Evolutionary conservation across 2,113 vertebrate genomes (phyloP).

Genomic region (Phaethon lepturus): DNA sequence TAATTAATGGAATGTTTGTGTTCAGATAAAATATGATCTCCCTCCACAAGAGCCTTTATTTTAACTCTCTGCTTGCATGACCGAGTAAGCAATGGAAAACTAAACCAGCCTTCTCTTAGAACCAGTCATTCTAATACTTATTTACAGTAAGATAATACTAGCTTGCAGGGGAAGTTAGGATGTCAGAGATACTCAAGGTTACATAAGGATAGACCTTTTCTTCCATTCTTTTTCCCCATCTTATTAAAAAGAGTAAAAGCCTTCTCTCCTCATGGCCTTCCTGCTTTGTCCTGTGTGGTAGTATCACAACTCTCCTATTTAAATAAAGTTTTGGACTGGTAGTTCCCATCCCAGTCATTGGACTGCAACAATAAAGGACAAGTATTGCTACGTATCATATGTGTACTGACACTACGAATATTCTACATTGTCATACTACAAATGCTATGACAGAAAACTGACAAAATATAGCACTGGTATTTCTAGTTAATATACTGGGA

Average conservation of each 20-base stretch:
- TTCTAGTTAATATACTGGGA: background rate
- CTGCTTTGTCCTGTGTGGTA: background rate
- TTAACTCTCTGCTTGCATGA: background rate
- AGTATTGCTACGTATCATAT: background rate
- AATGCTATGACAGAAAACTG: background rate
- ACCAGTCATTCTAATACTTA: background rate
- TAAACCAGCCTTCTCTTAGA: background rate
- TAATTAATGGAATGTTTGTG: slow-evolving; percentile 10
- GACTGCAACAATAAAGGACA: background rate
- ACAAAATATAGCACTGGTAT: background rate
- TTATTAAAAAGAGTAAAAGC: background rate
- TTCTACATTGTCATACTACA: background rate
- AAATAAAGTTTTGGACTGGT: background rate
- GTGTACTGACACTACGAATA: background rate
- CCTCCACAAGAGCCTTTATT: background rate
- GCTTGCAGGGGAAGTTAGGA: background rate
- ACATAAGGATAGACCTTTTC: background rate
- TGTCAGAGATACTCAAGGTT: background rate
- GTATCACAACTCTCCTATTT: background rate
- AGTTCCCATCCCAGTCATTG: background rate
- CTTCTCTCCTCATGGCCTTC: background rate
- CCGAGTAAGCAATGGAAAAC: background rate
- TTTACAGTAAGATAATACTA: background rate
- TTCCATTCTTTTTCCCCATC: background rate
- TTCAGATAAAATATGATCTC: background rate